phyloP scores from a whole-genome alignment of 2,113 vertebrate genomes.

The Lepidothrix coronata region DNA sequence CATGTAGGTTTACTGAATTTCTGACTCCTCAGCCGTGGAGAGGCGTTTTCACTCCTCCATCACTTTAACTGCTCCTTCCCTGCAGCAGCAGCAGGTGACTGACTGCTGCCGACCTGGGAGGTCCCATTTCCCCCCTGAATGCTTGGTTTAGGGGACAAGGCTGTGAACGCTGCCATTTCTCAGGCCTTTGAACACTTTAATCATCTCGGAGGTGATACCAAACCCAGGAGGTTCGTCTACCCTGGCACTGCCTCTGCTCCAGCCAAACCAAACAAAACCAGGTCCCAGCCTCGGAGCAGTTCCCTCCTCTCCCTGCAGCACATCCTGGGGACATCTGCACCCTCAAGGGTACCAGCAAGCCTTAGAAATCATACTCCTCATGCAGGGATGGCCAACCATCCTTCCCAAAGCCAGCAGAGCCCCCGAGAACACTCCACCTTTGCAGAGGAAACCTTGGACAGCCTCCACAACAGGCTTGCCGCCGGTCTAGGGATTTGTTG shows the following conservation, averaged over 20 bases:
- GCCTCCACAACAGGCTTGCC: not conserved
- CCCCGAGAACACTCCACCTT: not conserved
- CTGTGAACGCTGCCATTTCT: not conserved
- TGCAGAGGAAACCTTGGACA: not conserved
- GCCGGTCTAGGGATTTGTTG: not conserved
- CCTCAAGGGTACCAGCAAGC: not conserved
- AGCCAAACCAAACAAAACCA: not conserved
- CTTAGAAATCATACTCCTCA: rapidly evolving
- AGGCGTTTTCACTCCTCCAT: not conserved
- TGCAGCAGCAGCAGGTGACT: not conserved
- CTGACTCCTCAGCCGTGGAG: not conserved
- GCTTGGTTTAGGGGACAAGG: not conserved
- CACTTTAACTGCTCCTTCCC: not conserved
- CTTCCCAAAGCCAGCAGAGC: not conserved
- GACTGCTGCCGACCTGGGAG: not conserved
- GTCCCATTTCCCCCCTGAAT: not conserved
- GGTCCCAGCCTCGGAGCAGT: not conserved
- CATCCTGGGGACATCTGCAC: not conserved
- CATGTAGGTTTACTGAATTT: not conserved
- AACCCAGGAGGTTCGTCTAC: not conserved
- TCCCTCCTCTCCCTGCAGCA: not conserved
- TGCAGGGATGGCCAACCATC: rapidly evolving
- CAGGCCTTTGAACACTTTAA: not conserved
- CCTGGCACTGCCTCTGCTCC: not conserved
- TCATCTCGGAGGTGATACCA: not conserved